phyloP scores from a whole-genome alignment of 2,797 vertebrate genomes.

The Basileuterus tristriatus region DNA sequence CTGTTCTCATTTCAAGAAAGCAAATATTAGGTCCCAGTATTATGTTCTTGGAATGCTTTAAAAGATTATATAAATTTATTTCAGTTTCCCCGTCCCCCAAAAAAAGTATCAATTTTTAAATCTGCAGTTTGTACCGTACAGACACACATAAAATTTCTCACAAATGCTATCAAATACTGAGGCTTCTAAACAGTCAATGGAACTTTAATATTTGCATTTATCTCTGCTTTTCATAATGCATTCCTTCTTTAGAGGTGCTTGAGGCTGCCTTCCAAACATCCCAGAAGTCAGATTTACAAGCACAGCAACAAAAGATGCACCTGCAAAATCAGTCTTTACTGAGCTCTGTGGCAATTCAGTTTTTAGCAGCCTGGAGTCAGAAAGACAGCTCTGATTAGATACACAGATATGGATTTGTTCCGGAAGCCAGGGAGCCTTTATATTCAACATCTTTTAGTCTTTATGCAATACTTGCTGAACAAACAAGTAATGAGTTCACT shows the following conservation, averaged over 20 bases:
- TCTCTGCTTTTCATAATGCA: not conserved
- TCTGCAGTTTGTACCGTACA: not conserved
- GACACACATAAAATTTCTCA: not conserved
- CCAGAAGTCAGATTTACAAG: not conserved
- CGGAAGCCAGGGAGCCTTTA: not conserved
- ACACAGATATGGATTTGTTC: not conserved
- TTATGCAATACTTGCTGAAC: not conserved
- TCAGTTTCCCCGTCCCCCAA: not conserved
- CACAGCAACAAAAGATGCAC: not conserved
- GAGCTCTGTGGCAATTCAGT: not conserved
- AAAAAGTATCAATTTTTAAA: not conserved
- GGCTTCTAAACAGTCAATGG: not conserved
- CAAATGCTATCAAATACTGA: not conserved
- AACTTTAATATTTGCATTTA: not conserved
- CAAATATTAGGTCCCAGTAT: not conserved
- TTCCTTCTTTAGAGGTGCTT: not conserved
- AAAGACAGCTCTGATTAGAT: not conserved
- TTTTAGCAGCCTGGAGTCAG: not conserved
- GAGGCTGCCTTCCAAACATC: not conserved
- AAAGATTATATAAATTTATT: not conserved
- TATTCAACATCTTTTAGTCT: not conserved
- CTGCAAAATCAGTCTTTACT: not conserved
- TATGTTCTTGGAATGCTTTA: not conserved
- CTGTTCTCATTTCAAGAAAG: not conserved
- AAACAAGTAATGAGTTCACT: constrained; percentile 2